Conservation (phyloP, 1,140 invertebrate species). For the Adoxophyes honmai region DNA sequence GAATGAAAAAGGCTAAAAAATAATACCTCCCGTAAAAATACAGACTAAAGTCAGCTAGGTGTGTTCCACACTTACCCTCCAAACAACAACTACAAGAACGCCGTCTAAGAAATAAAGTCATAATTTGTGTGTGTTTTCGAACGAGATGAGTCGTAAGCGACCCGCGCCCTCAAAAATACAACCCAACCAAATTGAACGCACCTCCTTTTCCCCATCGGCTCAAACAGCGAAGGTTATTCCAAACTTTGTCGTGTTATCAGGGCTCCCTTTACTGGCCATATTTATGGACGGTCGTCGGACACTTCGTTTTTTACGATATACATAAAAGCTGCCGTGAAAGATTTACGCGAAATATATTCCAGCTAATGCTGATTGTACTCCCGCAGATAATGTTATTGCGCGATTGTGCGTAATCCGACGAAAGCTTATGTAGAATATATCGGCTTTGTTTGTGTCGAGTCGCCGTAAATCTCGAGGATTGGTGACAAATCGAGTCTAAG, state of each 20-base stretch:
- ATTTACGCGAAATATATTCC: constrained; percentile 73
- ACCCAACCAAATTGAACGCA: not conserved
- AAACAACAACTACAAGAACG: not conserved
- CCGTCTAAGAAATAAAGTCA: constrained; percentile 2
- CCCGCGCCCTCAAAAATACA: not conserved
- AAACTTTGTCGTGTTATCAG: not conserved
- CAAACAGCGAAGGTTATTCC: not conserved
- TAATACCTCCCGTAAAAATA: too few species aligned
- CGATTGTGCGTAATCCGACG: constrained; percentile 18
- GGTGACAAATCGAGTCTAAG: too few species aligned
- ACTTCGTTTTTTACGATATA: constrained; percentile 73
- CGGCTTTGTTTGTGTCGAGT: not conserved
- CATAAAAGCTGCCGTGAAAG: constrained; percentile 70
- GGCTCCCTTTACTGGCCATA: constrained; percentile 58
- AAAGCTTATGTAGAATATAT: constrained; percentile 31
- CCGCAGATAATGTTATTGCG: constrained; percentile 44
- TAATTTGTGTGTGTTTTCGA: constrained; percentile 9
- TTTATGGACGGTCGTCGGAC: constrained; percentile 61
- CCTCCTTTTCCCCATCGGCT: not conserved
- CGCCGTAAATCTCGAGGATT: not conserved
- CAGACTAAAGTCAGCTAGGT: too few species aligned
- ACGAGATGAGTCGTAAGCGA: constrained; percentile 13
- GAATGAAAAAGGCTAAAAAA: too few species aligned
- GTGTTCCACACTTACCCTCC: not conserved
- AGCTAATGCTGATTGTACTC: constrained; percentile 65